Base-by-base conservation (phyloP, 2,888 invertebrate genomes). In the Frankliniella intonsa region DNA sequence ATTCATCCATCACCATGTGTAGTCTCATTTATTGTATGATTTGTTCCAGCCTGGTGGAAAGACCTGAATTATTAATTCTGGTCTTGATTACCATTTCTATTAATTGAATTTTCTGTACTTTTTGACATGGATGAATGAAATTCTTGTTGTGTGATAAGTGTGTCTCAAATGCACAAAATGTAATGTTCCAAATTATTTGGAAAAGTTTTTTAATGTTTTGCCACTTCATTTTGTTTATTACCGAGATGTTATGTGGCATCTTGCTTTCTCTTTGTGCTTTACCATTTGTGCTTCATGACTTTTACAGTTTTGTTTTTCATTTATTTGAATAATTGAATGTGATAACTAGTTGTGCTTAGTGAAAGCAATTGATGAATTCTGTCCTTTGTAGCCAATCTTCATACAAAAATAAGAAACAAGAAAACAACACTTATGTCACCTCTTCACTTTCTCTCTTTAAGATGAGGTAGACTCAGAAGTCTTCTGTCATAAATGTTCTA, bases 291-390 rank as follows among this genome's bases (percentile, higher is more conserved):
- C 25, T n/a, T 25, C 22, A 12, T 76, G 22, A 69, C 38, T 11
- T 11, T 69, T 12, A 22, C 69, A 25, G 22, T 76, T 12, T 12
- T 12, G 22, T 25, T 76, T 76, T 69, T 76, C 62, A 62, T 76
- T 25, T 25, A 25, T 25, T 25, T 25, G 25, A 22, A 10, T n/a
- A 25, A 76, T 22, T 76, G 69, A 76, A 25, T 76, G 69, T 76
- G 69, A 76, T 76, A 76, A 76, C 22, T 22, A 22, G n/a, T 76
- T 76, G 69, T 76, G 69, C 69, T 76, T 76, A 76, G 69, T 76
- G 38, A 38, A 22, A 76, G 25, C 25, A 22, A 76, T 22, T 76
- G 22, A 76, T 25, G 69, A 38, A 38, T 38, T 38, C 38, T 38
- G 38, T 38, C 38, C 38, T 38, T 38, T 38, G 38, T 38, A 38